Evolutionary conservation across 2,888 invertebrate species (phyloP), one percentile per base, ranked within the genome.

Genomic region (Sepioteuthis lessoniana): DNA sequence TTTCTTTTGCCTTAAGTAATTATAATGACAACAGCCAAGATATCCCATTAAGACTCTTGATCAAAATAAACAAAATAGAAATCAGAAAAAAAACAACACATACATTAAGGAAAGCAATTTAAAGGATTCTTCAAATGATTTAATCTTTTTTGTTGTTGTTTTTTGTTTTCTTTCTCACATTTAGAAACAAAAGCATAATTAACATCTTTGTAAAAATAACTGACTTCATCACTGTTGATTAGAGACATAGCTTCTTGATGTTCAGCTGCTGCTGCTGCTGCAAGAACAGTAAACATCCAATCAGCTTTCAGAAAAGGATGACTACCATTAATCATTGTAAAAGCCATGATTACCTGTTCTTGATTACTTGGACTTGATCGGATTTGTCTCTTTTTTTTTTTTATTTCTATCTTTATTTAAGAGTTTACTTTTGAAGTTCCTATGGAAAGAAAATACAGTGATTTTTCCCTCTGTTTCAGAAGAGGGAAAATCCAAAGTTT

Each of bases 121-220:
- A n/a, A 76, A 76, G 76, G 76, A 76, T 76, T 76, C 55, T 55
- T 55, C 21, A 55, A 25, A 55, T 55, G 55, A 55, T 25, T 55
- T 55, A 25, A 25, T 25, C 25, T 2, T 55, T 55, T 76, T 4
- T n/a, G n/a, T n/a, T n/a, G n/a, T n/a, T n/a, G n/a, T n/a, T 76
- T 76, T 31, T 60, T 76, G 0, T 35, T 76, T 76, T n/a, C 4
- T 35, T 76, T 76, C 10, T 1, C n/a, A 13, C 16, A 3, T 16
- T 76, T 76, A n/a, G 76, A 76, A 76, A 76, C 76, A 76, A 76
- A 76, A 76, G 76, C n/a, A 76, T 76, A 76, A 76, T 76, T 76
- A 76, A 76, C n/a, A 76, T n/a, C 76, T 76, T 76, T 76, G 76
- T 35, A 76, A 35, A 76, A 76, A 76, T 76, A 76, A 76, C 35